These are phyloP conservation scores for Gracilinanus agilis DNA, from an alignment of 2,113 vertebrate species.

Conservation along the genomic window DNA sequence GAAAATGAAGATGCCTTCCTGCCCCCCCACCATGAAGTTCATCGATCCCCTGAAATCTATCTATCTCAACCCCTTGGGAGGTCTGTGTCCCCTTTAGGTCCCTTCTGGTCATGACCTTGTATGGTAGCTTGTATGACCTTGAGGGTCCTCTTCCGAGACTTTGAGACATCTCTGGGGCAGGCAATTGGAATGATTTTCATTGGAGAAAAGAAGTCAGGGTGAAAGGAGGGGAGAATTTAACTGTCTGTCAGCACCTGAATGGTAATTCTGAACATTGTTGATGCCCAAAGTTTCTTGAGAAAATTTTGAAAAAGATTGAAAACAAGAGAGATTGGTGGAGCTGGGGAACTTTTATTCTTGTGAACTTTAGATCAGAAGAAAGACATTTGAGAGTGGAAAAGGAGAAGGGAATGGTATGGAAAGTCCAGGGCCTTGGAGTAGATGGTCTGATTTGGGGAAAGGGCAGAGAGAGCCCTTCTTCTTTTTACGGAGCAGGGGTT, in stretches of 20 bases:
- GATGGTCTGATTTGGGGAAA: not conserved
- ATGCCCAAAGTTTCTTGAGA: not conserved
- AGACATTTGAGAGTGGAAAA: not conserved
- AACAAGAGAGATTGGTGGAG: not conserved
- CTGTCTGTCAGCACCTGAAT: not conserved
- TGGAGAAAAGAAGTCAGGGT: not conserved
- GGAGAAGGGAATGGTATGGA: not conserved
- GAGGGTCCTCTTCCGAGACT: constrained; percentile 34
- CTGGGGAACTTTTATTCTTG: not conserved
- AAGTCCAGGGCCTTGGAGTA: not conserved
- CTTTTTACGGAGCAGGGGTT: not conserved
- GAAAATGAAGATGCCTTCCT: not conserved
- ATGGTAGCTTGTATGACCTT: constrained; percentile 40
- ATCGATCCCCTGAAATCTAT: not conserved
- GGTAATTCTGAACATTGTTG: not conserved
- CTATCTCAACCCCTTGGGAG: not conserved
- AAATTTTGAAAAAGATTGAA: not conserved
- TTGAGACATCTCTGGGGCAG: not conserved
- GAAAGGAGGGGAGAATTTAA: not conserved
- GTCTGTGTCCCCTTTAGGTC: not conserved
- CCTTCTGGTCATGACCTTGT: constrained; percentile 3
- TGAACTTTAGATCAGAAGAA: not conserved
- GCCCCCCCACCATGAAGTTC: not conserved
- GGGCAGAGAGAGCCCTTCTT: not conserved
- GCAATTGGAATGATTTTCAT: constrained; percentile 12